Evolutionary conservation across 2,888 invertebrate species (phyloP).

Genomic region (Stenodema calcarata): DNA sequence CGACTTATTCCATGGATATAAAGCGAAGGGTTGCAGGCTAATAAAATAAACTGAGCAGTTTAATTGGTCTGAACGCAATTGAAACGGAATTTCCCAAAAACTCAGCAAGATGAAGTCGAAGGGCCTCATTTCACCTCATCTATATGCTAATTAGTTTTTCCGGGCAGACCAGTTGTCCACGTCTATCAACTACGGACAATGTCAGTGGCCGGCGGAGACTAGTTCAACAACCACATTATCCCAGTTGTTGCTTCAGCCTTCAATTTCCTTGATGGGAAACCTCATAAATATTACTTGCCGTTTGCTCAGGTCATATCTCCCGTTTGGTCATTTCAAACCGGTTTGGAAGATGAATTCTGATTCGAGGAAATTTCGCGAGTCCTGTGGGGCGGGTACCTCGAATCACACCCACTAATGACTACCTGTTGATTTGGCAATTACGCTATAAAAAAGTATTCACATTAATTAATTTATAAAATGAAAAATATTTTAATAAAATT

Average conservation of each 20-base stretch:
- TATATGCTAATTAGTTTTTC: not conserved
- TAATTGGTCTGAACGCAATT: not conserved
- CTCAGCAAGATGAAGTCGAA: not conserved
- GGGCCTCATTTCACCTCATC: not conserved
- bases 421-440: too few species aligned
- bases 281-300: not conserved
- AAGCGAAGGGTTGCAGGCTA: too few species aligned
- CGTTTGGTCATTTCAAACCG: not conserved
- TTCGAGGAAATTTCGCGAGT: too few species aligned
- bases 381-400: too few species aligned
- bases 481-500: too few species aligned
- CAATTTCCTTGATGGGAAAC: not conserved
- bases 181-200: not conserved
- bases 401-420: too few species aligned
- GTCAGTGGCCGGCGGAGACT: not conserved
- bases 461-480: too few species aligned
- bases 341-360: not conserved
- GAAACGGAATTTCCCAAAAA: not conserved
- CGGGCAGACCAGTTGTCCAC: not conserved
- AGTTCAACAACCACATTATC: not conserved
- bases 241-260: not conserved
- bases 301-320: not conserved
- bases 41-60: not conserved
- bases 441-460: too few species aligned
- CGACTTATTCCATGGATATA: too few species aligned